Percentiles rank a stretch among this genome's conserved stretches.
These are phyloP conservation scores for Pelosia muscerda DNA, from an alignment of 2,888 invertebrate species.

Conservation along the genomic window DNA sequence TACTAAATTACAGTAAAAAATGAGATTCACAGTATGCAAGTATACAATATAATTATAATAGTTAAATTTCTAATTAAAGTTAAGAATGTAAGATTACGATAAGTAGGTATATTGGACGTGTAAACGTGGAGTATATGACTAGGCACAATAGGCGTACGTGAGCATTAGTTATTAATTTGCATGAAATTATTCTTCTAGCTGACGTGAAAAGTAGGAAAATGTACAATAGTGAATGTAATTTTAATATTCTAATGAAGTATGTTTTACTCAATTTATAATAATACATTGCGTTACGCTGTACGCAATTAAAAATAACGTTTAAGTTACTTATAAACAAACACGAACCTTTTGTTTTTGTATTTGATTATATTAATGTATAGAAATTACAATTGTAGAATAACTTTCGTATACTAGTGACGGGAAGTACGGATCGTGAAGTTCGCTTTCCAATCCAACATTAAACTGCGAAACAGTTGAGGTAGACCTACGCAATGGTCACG, in stretches of 20 bases:
- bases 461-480: background rate
- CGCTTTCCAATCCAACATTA: background rate
- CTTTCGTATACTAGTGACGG: conserved; percentile 9
- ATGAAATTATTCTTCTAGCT: conserved; percentile 35
- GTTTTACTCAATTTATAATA: conserved; percentile 1
- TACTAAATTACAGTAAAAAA: conserved; percentile 47
- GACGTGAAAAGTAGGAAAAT: conserved; percentile 19
- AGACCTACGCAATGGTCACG: background rate
- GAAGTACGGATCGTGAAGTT: background rate
- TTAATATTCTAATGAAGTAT: conserved; percentile 31
- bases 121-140: conserved; percentile 40
- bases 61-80: conserved; percentile 21
- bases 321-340: conserved; percentile 19
- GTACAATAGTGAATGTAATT: conserved; percentile 25
- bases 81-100: conserved; percentile 7
- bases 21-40: conserved; percentile 45
- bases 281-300: conserved; percentile 8
- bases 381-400: background rate
- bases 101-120: background rate
- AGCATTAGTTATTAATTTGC: conserved; percentile 33
- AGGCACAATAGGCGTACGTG: conserved; percentile 39
- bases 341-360: conserved; percentile 26
- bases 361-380: background rate
- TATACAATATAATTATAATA: conserved; percentile 31
- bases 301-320: conserved; percentile 3